Conservation (phyloP, 2,113 vertebrate genomes). For the Trochalopteron elliotii region DNA sequence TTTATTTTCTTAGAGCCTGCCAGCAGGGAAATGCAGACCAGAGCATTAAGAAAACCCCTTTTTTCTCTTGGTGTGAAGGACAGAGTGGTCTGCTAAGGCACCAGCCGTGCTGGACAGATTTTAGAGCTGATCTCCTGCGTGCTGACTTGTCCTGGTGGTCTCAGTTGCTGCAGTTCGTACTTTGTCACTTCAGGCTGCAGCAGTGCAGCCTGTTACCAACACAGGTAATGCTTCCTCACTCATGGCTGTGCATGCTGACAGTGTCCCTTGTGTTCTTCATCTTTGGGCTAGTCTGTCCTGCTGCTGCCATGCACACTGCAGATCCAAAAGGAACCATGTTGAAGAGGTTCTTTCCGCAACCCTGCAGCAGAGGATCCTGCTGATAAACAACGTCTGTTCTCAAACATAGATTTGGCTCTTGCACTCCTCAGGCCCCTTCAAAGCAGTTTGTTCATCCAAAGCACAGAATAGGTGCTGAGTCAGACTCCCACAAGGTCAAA, state of each 20-base stretch:
- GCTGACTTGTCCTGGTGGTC: not conserved
- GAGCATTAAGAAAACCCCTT: not conserved
- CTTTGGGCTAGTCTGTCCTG: not conserved
- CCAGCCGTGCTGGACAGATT: accelerated
- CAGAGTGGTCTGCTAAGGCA: not conserved
- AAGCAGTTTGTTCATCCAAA: not conserved
- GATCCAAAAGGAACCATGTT: not conserved
- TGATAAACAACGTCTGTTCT: not conserved
- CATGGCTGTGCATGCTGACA: not conserved
- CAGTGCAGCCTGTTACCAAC: not conserved
- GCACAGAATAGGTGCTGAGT: not conserved
- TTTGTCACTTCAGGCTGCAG: not conserved
- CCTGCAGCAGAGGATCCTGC: not conserved
- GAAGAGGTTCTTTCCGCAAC: not conserved
- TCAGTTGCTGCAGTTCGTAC: not conserved
- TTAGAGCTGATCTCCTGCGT: not conserved
- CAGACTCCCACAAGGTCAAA: not conserved
- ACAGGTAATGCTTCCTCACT: not conserved
- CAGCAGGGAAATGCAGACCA: not conserved
- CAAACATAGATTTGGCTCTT: not conserved
- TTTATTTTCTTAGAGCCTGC: not conserved
- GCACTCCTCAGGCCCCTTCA: not conserved
- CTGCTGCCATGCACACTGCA: not conserved
- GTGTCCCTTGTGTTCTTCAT: not conserved
- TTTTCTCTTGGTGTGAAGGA: not conserved